Conservation (phyloP, 2,113 vertebrate genomes). For the Scalopus aquaticus region DNA sequence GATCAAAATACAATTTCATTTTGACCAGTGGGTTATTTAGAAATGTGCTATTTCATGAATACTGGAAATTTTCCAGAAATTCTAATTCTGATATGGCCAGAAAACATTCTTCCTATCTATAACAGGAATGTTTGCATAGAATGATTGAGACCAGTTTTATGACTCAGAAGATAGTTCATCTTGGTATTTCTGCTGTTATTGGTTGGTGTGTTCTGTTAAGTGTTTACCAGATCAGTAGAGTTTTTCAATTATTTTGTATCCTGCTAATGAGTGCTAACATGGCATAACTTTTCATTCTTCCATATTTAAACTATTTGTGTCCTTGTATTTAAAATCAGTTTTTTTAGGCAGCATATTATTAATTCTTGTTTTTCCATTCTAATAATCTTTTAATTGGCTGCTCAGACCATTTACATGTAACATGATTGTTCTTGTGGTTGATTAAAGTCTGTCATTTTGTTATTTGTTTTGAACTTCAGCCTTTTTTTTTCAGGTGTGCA, state of each 20-base stretch:
- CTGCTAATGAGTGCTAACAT: background rate
- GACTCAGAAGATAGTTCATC: background rate
- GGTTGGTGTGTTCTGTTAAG: background rate
- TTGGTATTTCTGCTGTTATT: background rate
- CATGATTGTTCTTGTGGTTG: background rate
- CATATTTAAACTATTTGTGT: background rate
- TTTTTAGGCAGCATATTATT: background rate
- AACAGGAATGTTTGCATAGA: background rate
- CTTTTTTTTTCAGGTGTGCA: too few species aligned
- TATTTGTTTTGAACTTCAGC: background rate
- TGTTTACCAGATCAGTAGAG: background rate
- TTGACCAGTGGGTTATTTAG: background rate
- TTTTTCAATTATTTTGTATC: background rate
- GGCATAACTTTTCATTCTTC: background rate
- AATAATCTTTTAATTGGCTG: background rate
- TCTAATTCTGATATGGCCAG: background rate
- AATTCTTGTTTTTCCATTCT: background rate
- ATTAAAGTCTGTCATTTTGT: background rate
- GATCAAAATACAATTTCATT: background rate
- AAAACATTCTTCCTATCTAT: background rate
- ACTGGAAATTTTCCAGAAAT: background rate
- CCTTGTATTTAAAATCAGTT: background rate
- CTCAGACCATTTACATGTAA: background rate
- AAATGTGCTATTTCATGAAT: background rate
- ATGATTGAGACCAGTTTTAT: background rate